phyloP scores from a whole-genome alignment of 2,113 vertebrate genomes.

The Megaceryle maxima region DNA sequence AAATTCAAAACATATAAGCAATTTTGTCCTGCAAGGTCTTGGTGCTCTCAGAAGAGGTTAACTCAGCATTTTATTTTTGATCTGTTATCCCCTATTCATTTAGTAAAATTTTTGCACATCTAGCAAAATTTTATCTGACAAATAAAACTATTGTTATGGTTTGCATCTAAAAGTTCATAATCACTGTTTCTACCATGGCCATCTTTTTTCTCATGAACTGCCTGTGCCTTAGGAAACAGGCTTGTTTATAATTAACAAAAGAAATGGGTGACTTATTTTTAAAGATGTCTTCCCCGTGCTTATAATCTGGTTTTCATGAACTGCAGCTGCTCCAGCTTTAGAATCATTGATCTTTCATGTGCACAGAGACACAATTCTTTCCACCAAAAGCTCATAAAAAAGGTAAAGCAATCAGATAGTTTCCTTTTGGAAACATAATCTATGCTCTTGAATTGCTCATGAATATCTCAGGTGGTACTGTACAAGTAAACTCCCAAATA shows the following conservation, averaged over 20 bases:
- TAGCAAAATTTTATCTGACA: neutral
- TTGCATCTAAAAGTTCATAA: neutral
- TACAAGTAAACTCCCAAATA: constrained; percentile 5
- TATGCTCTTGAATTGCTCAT: neutral
- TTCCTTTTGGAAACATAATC: constrained; percentile 17
- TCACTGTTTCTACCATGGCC: neutral
- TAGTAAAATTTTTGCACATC: neutral
- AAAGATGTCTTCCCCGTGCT: neutral
- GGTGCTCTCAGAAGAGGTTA: neutral
- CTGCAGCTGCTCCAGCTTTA: neutral
- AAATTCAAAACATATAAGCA: neutral
- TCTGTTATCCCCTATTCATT: neutral
- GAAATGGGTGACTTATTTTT: neutral
- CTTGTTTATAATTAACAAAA: neutral
- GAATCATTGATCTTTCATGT: neutral
- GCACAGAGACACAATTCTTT: neutral
- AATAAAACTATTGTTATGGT: neutral
- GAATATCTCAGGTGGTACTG: constrained; percentile 13
- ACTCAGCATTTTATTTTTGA: neutral
- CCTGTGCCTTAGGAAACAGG: neutral
- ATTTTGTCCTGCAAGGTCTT: neutral
- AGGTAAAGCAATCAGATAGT: neutral
- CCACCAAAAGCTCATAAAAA: neutral
- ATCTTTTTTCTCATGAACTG: neutral
- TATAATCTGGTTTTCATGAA: constrained; percentile 1